Evolutionary conservation across 2,888 invertebrate species (phyloP), one percentile per base, ranked within the genome.

Genomic region (Bombylius discolor): DNA sequence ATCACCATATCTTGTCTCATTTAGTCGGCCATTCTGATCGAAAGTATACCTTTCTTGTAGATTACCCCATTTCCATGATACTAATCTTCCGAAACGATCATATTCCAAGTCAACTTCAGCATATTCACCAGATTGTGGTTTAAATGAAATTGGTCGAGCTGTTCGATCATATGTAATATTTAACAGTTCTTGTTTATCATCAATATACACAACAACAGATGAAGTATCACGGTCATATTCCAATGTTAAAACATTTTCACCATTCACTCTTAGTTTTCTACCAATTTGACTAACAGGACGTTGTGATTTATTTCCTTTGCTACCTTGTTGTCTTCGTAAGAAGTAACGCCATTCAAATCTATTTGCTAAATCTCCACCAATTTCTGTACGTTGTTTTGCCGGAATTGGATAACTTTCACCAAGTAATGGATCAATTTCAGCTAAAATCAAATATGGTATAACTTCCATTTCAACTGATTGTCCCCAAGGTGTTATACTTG

Each of bases 281-380:
- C 91, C 92, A 14, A 92, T 87, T 73, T 90, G 90, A 0, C 88
- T 84, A 1, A 90, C 84, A 0, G 89, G 60, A 74, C 81, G 65
- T 4, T 68, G 69, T 3, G 66, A 59, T 23, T 69, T 69, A 54
- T 68, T 79, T 46, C 65, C 68, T 56, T 70, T 68, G 76, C 79
- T 77, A 79, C 83, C 63, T 76, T 83, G 81, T 44, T 85, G 79
- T 60, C 89, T 83, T 51, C 92, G 78, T 57, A 93, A 78, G 76
- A 93, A 93, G 75, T 93, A 96, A 47, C 94, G 81, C 96, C 96
- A 97, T 75, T 97, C 96, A 66, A 96, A 91, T 61, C 94, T 80
- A 67, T 95, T 95, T 0, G 92, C 91, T 55, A 93, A 72, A 67
- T 94, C 93, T 0, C 92, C 90, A 33, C 90, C 89, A 14, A 93